A percentile compares a stretch with the other conserved stretches of the same genome.
Conservation (phyloP, 2,797 vertebrate species). For the Leuciscus waleckii region DNA sequence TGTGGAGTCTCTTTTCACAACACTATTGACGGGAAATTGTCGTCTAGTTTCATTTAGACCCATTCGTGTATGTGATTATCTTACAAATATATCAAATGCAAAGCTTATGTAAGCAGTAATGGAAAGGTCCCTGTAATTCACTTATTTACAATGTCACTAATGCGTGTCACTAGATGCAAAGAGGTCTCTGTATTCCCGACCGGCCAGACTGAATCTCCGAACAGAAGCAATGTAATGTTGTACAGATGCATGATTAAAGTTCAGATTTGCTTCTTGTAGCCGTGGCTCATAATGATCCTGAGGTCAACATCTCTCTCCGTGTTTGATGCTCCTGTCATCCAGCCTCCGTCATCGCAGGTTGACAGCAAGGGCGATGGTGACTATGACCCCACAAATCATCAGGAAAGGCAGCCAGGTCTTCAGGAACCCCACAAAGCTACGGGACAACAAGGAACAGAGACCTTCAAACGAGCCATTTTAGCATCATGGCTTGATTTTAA, state of each 20-base stretch:
- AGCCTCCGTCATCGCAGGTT: conserved; percentile 82
- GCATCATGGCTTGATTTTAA: background rate
- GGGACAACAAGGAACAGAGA: conserved; percentile 56
- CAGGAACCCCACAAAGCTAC: conserved; percentile 88
- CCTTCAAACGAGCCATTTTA: conserved; percentile 23
- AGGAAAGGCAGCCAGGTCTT: conserved; percentile 97
- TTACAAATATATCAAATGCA: conserved; percentile 2
- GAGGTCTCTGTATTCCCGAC: background rate
- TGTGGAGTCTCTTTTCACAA: background rate
- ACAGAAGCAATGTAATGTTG: background rate
- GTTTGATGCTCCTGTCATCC: background rate
- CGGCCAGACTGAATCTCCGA: background rate
- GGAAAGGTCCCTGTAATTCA: conserved; percentile 15
- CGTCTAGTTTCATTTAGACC: background rate
- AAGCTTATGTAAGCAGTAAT: conserved; percentile 15
- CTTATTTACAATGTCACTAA: background rate
- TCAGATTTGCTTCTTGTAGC: background rate
- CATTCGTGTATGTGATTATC: background rate
- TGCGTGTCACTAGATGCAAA: background rate
- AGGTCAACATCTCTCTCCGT: conserved; percentile 22
- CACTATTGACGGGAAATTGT: background rate
- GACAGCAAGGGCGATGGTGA: conserved; percentile 85
- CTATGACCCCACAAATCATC: conserved; percentile 84
- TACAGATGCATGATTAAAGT: background rate
- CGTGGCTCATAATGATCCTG: conserved; percentile 8